These are phyloP conservation scores for Eira barbara DNA, from an alignment of 2,113 vertebrate genomes.

Conservation along the genomic window DNA sequence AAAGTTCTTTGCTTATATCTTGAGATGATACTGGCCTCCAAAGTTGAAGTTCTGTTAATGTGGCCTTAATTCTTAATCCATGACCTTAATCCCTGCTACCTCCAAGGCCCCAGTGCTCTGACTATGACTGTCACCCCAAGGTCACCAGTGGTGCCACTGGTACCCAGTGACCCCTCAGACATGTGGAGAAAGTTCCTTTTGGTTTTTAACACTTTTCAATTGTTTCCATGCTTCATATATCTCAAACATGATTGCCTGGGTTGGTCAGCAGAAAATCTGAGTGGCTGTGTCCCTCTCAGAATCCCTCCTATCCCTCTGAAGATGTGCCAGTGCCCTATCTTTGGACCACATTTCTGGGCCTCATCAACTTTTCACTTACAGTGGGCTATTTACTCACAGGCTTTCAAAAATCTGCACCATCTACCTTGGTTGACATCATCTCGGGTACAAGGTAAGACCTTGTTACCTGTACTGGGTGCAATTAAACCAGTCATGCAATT, in stretches of 20 bases:
- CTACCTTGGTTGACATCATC: background rate
- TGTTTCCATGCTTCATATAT: background rate
- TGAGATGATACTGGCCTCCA: background rate
- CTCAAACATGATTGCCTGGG: background rate
- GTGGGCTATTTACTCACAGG: background rate
- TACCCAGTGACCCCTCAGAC: background rate
- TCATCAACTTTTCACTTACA: background rate
- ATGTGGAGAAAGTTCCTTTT: background rate
- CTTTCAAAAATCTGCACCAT: background rate
- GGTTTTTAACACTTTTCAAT: background rate
- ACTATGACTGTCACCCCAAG: background rate
- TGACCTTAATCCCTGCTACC: background rate
- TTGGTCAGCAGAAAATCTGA: background rate
- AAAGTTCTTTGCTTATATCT: background rate
- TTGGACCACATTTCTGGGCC: background rate
- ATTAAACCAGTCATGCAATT: background rate
- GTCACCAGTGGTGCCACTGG: background rate
- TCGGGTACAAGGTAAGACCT: background rate
- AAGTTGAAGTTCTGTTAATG: background rate
- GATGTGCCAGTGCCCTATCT: background rate
- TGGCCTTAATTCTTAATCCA: background rate
- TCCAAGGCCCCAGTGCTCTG: background rate
- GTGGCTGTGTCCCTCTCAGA: background rate
- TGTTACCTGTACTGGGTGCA: background rate
- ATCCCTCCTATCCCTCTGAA: background rate